Conservation (phyloP, 2,888 invertebrate species). For the Heteromyza rotundicornis region DNA sequence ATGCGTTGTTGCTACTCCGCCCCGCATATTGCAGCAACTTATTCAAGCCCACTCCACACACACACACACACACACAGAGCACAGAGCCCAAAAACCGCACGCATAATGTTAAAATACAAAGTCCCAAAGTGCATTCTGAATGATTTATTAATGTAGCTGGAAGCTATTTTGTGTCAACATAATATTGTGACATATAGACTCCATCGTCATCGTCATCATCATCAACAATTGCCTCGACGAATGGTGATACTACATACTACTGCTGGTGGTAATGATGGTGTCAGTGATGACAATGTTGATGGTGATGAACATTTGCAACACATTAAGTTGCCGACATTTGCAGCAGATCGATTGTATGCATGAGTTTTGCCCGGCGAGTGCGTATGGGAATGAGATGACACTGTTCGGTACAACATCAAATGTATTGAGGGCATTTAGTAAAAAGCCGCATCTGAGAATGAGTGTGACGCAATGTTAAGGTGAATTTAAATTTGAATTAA, state of each 20-base stretch:
- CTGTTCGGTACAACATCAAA: constrained; percentile 5
- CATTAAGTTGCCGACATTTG: background rate
- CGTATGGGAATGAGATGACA: background rate
- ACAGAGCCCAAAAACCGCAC: background rate
- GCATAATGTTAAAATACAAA: constrained; percentile 30
- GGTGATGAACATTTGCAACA: background rate
- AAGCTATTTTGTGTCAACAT: constrained; percentile 42
- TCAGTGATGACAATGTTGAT: background rate
- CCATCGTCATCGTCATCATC: constrained; percentile 19
- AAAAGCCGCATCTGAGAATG: constrained; percentile 18
- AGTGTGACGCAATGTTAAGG: background rate
- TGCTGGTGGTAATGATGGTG: background rate
- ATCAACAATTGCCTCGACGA: constrained; percentile 6
- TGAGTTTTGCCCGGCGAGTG: background rate
- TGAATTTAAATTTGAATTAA: background rate
- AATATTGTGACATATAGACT: constrained; percentile 40
- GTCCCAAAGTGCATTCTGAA: constrained; percentile 47
- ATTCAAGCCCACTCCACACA: no score
- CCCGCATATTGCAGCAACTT: no score
- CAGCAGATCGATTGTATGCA: background rate
- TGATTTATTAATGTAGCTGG: constrained; percentile 48
- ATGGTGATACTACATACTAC: background rate
- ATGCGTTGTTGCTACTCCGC: no score
- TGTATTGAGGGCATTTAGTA: constrained; percentile 23
- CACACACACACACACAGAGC: no score